Percentiles rank a stretch among this genome's conserved stretches.
These are phyloP conservation scores for Hemistola chrysoprasaria DNA, from an alignment of 2,888 invertebrate species.

Conservation along the genomic window DNA sequence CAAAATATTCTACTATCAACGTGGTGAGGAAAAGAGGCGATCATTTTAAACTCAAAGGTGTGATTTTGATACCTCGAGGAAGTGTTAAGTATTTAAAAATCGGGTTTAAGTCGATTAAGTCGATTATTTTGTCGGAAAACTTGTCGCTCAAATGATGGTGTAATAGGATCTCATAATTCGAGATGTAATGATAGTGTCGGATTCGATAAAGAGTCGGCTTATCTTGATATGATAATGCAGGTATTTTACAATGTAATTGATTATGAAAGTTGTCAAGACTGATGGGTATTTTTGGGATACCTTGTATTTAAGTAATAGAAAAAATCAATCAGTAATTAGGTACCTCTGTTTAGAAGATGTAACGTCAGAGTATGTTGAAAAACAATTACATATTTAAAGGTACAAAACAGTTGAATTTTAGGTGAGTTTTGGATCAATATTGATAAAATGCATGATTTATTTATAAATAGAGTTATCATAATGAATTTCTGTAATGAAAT, in stretches of 20 bases:
- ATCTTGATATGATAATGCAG: constrained; percentile 13
- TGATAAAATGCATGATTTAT: too few relatives aligned
- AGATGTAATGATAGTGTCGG: constrained; percentile 31
- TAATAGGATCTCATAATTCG: constrained; percentile 29
- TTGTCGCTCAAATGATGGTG: constrained; percentile 44
- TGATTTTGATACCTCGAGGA: constrained; percentile 66
- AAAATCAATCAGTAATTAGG: too few relatives aligned
- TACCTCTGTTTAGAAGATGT: too few relatives aligned
- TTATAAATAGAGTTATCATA: too few relatives aligned
- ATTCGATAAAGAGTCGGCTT: constrained; percentile 23
- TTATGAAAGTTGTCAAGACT: constrained; percentile 7
- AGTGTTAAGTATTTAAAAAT: constrained; percentile 71
- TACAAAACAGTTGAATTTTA: too few relatives aligned
- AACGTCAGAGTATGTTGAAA: too few relatives aligned
- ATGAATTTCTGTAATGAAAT: too few relatives aligned
- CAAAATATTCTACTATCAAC: constrained; percentile 7
- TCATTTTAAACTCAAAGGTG: constrained; percentile 73
- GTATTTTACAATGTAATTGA: constrained; percentile 14
- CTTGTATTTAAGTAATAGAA: too few relatives aligned
- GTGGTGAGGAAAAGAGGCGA: constrained; percentile 57
- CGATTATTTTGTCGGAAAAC: constrained; percentile 48
- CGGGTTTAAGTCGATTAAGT: constrained; percentile 47
- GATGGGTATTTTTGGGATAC: constrained; percentile 33
- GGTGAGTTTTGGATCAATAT: too few relatives aligned
- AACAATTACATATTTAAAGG: too few relatives aligned